Evolutionary conservation across 23 tunicate species (phyloP), one percentile per base, ranked within the genome.

Genomic region (Halocynthia aurantium): DNA sequence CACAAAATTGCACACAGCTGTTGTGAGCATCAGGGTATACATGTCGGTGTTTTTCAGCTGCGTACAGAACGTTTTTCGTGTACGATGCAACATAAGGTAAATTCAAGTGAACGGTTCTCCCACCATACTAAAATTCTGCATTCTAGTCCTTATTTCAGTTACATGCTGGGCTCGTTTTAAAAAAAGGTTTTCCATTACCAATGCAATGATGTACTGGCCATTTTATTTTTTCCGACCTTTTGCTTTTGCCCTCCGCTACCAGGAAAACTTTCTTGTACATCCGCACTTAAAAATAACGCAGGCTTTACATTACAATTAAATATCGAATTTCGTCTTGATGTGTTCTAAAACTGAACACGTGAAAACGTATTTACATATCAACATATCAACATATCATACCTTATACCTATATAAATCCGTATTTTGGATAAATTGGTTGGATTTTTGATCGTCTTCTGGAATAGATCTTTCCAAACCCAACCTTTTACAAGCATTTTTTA

Each of bases 61-160:
- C n/a, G n/a, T n/a, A n/a, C n/a, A n/a, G n/a, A n/a, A n/a, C n/a
- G n/a, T n/a, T n/a, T n/a, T n/a, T n/a, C n/a, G n/a, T n/a, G n/a
- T n/a, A n/a, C n/a, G n/a, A n/a, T n/a, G n/a, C n/a, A n/a, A n/a
- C n/a, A n/a, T n/a, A n/a, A n/a, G n/a, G n/a, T n/a, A n/a, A n/a
- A n/a, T n/a, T n/a, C 80, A 22, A 11, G 61, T 56, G 51, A 75
- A 55, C 8, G 80, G 80, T 57, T 75, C 80, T 58, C 80, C 53
- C 22, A 75, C 80, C 49, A 75, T 53, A 0, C 56, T 18, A 55
- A 75, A 56, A 17, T 56, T 57, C 0, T n/a, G 10, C 49, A 75
- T 53, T 10, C 80, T 66, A 55, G 58, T 31, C 8, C 8, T 9
- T 66, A 75, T 75, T 55, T 58, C 67, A 22, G 15, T 11, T 40